phyloP scores from a whole-genome alignment of 1,140 invertebrate species.

The Carposina sasakii region DNA sequence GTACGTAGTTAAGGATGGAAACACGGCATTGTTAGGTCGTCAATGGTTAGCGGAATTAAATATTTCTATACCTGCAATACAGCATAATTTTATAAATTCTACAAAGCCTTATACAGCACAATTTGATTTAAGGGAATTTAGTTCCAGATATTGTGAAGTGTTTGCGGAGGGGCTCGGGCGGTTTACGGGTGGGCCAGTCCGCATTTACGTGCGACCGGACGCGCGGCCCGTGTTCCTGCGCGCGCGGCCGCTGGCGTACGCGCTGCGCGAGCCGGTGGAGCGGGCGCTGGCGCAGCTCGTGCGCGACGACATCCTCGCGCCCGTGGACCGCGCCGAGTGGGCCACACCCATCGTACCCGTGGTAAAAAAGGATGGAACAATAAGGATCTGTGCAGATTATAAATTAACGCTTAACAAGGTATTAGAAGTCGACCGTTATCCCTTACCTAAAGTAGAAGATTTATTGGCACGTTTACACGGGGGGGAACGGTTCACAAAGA shows the following conservation, averaged over 20 bases:
- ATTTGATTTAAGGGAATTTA: not conserved
- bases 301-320: conserved; percentile 8
- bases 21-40: conserved; percentile 1
- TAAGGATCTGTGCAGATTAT: conserved; percentile 7
- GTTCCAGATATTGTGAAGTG: conserved; percentile 8
- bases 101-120: not conserved
- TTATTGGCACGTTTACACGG: conserved; percentile 4
- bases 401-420: conserved; percentile 5
- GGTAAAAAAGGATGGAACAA: conserved; percentile 7
- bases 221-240: conserved; percentile 2
- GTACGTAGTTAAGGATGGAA: not conserved
- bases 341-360: conserved; percentile 45
- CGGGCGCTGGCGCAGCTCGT: conserved; percentile 17
- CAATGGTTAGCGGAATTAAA: conserved; percentile 1
- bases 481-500: conserved; percentile 15
- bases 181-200: conserved; percentile 1
- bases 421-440: conserved; percentile 5
- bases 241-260: conserved; percentile 1
- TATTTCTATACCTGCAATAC: not conserved
- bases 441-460: conserved; percentile 4
- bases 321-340: conserved; percentile 37
- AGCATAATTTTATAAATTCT: not conserved
- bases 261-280: conserved; percentile 11
- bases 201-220: conserved; percentile 1
- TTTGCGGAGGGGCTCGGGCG: conserved; percentile 9